A percentile compares a stretch with the other conserved stretches of the same genome.
Evolutionary conservation across 2,113 vertebrate species (phyloP).

Genomic region (Oreochromis niloticus): DNA sequence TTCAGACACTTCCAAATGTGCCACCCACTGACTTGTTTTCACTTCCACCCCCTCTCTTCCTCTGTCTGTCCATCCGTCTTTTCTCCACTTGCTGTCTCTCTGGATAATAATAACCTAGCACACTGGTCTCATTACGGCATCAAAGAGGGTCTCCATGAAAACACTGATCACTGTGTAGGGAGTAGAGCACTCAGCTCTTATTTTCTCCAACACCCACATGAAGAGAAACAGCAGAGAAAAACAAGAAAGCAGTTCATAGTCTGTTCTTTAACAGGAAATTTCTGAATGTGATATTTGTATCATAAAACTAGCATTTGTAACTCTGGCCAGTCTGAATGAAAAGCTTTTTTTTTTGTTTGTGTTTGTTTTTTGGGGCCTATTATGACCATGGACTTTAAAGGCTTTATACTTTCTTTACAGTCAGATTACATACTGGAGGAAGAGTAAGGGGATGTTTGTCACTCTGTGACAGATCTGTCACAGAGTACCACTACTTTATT

Average conservation of each 20-base stretch:
- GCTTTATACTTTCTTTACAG: background rate
- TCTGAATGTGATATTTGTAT: background rate
- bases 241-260: background rate
- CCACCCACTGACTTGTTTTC: slow-evolving; percentile 28
- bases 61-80: slow-evolving; percentile 24
- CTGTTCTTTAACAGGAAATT: background rate
- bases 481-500: background rate
- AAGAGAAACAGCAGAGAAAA: slow-evolving; percentile 28
- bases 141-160: slow-evolving; percentile 45
- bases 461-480: background rate
- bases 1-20: slow-evolving; percentile 9
- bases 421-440: background rate
- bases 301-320: background rate
- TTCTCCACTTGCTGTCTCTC: slow-evolving; percentile 12
- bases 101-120: slow-evolving; percentile 50
- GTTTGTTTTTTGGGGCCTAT: background rate
- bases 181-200: slow-evolving; percentile 42
- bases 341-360: background rate
- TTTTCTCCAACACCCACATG: slow-evolving; percentile 11
- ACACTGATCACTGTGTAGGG: slow-evolving; percentile 33
- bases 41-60: background rate
- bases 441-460: no score
- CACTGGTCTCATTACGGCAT: slow-evolving; percentile 50
- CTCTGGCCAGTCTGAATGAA: background rate
- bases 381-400: background rate